phyloP scores from a whole-genome alignment of 2,797 vertebrate genomes.

The Chromobotia macracanthus region DNA sequence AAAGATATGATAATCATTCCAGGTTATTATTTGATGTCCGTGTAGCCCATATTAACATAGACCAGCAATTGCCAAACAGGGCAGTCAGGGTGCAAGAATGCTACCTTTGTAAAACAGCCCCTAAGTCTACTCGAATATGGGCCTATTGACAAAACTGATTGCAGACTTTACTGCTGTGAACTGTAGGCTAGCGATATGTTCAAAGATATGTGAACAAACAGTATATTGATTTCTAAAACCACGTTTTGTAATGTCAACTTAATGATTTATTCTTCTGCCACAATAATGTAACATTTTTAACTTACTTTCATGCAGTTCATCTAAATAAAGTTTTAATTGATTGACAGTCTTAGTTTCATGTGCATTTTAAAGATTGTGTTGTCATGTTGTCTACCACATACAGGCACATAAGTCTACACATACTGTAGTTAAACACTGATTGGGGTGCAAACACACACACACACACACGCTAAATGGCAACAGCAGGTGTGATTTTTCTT shows the following conservation, averaged over 20 bases:
- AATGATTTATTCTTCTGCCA: too few relatives aligned
- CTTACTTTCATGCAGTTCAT: too few relatives aligned
- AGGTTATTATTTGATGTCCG: background rate
- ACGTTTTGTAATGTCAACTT: too few relatives aligned
- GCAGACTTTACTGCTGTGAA: background rate
- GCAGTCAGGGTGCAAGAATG: background rate
- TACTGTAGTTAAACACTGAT: conserved; percentile 9
- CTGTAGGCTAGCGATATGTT: background rate
- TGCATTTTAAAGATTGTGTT: background rate
- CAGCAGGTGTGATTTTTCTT: conserved; percentile 52
- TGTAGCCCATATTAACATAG: too few relatives aligned
- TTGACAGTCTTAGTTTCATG: too few relatives aligned
- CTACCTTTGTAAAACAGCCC: background rate
- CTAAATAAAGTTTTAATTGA: too few relatives aligned
- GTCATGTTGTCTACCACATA: background rate
- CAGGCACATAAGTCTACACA: background rate
- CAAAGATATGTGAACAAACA: background rate
- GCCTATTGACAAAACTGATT: background rate
- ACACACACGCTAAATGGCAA: conserved; percentile 37
- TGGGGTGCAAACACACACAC: background rate
- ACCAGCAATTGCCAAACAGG: too few relatives aligned
- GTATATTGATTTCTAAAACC: too few relatives aligned
- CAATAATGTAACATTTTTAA: too few relatives aligned
- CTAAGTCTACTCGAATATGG: background rate
- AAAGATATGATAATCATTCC: background rate